Percentiles rank a stretch among this genome's conserved stretches.
Evolutionary conservation across 2,797 vertebrate species (phyloP).

Genomic region (Phoebastria nigripes): DNA sequence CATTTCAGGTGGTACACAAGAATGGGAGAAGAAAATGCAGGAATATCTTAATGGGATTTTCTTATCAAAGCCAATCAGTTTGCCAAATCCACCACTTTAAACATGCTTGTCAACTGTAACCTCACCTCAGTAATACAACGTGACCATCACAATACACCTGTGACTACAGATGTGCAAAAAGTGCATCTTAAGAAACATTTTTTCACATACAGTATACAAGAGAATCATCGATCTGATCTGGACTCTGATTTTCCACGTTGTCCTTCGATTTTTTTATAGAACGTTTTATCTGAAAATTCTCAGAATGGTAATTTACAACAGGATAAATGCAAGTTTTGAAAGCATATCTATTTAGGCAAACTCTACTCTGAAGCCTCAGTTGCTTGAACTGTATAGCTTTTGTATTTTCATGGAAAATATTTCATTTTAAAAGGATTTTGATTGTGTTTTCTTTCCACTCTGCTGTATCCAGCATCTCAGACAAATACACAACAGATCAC

Average conservation of each 20-base stretch:
- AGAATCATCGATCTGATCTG: not conserved
- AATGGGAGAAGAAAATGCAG: not conserved
- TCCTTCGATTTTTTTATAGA: not conserved
- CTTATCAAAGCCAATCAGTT: not conserved
- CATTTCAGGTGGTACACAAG: not conserved
- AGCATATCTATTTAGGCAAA: not conserved
- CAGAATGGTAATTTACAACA: rapidly evolving
- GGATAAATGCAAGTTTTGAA: not conserved
- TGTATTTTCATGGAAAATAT: not conserved
- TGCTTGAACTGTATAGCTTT: not conserved
- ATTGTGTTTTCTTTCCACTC: not conserved
- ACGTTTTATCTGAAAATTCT: not conserved
- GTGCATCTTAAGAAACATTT: not conserved
- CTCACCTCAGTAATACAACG: not conserved
- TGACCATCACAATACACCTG: not conserved
- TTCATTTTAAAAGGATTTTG: rapidly evolving
- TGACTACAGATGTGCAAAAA: not conserved
- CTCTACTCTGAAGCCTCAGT: not conserved
- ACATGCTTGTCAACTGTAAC: not conserved
- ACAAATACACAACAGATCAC: not conserved
- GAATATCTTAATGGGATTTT: not conserved
- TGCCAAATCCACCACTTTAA: not conserved
- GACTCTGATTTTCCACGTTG: rapidly evolving
- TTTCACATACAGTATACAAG: not conserved
- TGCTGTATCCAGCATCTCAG: not conserved